phyloP scores from a whole-genome alignment of 2,797 vertebrate species.

The Ctenopoma kingsleyae region DNA sequence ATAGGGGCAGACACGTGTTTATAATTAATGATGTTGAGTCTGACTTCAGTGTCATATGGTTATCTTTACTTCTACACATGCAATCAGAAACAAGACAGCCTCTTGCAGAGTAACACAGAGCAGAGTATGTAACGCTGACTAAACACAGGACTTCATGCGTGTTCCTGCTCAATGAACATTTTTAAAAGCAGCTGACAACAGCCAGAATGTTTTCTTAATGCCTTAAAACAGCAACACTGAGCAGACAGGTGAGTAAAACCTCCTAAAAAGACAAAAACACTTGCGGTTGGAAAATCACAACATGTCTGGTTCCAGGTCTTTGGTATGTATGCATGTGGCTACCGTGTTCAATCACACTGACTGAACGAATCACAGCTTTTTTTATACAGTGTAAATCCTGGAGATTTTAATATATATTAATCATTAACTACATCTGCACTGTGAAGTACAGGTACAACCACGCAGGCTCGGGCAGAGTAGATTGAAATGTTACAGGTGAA shows the following conservation, averaged over 20 bases:
- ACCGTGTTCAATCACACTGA: slow-evolving; percentile 16
- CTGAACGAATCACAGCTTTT: slow-evolving; percentile 27
- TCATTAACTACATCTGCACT: slow-evolving; percentile 39
- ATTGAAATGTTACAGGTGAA: slow-evolving; percentile 47
- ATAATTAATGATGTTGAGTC: slow-evolving; percentile 82
- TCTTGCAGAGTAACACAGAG: slow-evolving; percentile 75
- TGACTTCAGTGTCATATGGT: slow-evolving; percentile 85
- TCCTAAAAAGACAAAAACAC: slow-evolving; percentile 13
- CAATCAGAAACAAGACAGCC: slow-evolving; percentile 84
- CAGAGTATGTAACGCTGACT: slow-evolving; percentile 66
- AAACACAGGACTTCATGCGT: slow-evolving; percentile 47
- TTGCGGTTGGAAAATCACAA: slow-evolving; percentile 47
- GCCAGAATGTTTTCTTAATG: slow-evolving; percentile 79
- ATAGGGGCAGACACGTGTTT: slow-evolving; percentile 78
- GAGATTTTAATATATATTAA: slow-evolving; percentile 50
- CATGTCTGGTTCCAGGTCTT: slow-evolving; percentile 47
- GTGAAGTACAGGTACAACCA: slow-evolving; percentile 35
- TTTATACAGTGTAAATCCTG: slow-evolving; percentile 24
- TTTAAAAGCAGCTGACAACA: slow-evolving; percentile 73
- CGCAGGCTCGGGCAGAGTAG: slow-evolving; percentile 43
- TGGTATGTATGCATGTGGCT: slow-evolving; percentile 22
- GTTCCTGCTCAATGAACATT: slow-evolving; percentile 65
- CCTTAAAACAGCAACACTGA: slow-evolving; percentile 69
- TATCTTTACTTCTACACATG: slow-evolving; percentile 84
- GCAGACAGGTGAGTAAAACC: slow-evolving; percentile 76